Conservation (phyloP, 2,113 vertebrate genomes). For the Rattus norvegicus region DNA sequence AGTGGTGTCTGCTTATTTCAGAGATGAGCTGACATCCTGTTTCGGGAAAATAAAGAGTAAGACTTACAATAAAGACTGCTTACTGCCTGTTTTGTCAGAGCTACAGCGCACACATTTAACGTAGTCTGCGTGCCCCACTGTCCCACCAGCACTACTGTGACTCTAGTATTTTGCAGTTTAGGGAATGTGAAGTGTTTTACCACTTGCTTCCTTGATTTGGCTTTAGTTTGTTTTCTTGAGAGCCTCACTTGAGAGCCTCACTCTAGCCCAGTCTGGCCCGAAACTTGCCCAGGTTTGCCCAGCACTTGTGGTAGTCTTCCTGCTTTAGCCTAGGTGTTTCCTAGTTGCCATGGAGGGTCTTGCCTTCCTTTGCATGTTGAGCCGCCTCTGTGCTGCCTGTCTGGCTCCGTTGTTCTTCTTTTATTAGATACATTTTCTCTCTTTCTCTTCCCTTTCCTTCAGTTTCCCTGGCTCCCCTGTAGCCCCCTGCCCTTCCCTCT, state of each 20-base stretch:
- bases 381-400: not conserved
- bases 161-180: not conserved
- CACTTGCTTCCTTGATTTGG: not conserved
- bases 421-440: not conserved
- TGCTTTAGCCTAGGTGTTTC: not conserved
- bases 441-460: too few relatives aligned
- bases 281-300: not conserved
- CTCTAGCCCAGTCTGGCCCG: not conserved
- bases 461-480: not conserved
- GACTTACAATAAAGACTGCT: not conserved
- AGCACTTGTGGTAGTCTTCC: too few relatives aligned
- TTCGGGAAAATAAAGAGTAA: not conserved
- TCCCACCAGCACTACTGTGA: not conserved
- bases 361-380: not conserved
- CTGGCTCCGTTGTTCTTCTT: not conserved
- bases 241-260: not conserved
- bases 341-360: not conserved
- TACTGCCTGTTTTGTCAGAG: not conserved
- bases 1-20: not conserved
- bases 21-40: not conserved
- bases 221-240: not conserved
- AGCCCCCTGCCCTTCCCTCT: not conserved
- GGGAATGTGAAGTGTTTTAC: not conserved
- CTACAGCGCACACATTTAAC: not conserved
- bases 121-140: too few relatives aligned